These are phyloP conservation scores for Holotrichia oblita DNA, from an alignment of 1,140 invertebrate genomes.

Conservation along the genomic window DNA sequence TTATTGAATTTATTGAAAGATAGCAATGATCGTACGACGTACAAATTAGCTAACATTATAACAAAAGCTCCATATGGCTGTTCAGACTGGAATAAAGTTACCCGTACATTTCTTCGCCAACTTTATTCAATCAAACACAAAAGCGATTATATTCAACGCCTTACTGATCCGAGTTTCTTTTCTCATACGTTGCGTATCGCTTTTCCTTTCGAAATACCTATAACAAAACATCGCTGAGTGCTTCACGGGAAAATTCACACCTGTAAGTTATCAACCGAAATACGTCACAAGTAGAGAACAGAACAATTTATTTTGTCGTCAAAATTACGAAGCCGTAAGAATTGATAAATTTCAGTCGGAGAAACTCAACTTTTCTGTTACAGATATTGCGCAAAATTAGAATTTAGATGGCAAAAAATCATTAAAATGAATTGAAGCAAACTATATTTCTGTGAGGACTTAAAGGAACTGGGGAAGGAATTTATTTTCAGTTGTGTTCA, in stretches of 20 bases:
- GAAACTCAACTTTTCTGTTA: too few species aligned
- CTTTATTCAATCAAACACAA: background rate
- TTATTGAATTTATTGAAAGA: too few species aligned
- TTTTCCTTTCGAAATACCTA: background rate
- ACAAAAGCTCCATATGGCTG: background rate
- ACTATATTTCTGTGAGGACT: too few species aligned
- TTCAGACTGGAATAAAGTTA: background rate
- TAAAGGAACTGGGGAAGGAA: too few species aligned
- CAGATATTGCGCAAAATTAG: too few species aligned
- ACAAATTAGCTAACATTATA: background rate
- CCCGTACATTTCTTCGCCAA: background rate
- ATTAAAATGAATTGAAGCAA: too few species aligned
- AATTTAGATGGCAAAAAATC: too few species aligned
- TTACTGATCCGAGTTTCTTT: constrained; percentile 14
- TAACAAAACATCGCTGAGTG: constrained; percentile 9
- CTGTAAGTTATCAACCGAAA: constrained; percentile 27
- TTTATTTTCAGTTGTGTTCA: too few species aligned
- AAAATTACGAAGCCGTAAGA: background rate
- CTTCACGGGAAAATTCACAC: constrained; percentile 4
- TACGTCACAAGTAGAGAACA: background rate
- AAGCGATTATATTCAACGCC: background rate
- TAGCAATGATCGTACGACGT: too few species aligned
- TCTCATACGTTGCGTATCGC: constrained; percentile 2
- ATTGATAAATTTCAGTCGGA: too few species aligned
- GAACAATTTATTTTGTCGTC: background rate